Evolutionary conservation across 2,888 invertebrate species (phyloP).

Genomic region (Mesorhabditis sp.): DNA sequence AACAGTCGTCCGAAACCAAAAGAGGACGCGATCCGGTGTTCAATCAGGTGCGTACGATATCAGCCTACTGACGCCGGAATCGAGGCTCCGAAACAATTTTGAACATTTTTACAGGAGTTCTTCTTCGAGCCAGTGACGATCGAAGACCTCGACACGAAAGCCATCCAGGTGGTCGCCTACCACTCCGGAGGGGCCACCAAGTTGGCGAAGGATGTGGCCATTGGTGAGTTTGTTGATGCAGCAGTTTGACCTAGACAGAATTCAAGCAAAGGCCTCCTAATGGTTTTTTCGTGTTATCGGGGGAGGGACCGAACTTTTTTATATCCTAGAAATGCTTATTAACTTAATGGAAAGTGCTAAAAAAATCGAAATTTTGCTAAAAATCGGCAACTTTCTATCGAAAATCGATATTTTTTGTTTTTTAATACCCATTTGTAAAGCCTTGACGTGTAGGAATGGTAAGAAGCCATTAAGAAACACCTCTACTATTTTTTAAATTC

Average conservation of each 20-base stretch:
- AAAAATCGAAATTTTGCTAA: no score
- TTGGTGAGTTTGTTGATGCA: slow-evolving; percentile 34
- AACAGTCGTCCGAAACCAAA: slow-evolving; percentile 58
- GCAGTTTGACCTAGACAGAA: no score
- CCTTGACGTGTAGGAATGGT: no score
- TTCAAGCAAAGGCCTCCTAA: no score
- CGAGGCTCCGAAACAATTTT: background rate
- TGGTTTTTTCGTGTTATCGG: no score
- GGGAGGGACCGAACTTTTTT: no score
- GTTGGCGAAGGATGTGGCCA: slow-evolving; percentile 57
- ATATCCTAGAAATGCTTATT: no score
- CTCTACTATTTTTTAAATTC: background rate
- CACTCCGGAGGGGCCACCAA: slow-evolving; percentile 57
- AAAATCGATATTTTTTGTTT: no score
- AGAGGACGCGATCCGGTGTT: slow-evolving; percentile 59
- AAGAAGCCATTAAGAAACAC: background rate
- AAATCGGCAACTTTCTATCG: no score
- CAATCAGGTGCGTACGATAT: slow-evolving; percentile 52
- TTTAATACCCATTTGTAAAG: no score
- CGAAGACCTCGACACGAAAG: slow-evolving; percentile 58
- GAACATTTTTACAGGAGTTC: slow-evolving; percentile 56
- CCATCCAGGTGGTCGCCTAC: slow-evolving; percentile 58
- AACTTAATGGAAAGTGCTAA: no score
- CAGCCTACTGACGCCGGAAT: background rate
- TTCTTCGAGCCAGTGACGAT: slow-evolving; percentile 60